These are phyloP conservation scores for Noctuana brunneofusca DNA, from an alignment of 2,888 invertebrate genomes.

Conservation along the genomic window DNA sequence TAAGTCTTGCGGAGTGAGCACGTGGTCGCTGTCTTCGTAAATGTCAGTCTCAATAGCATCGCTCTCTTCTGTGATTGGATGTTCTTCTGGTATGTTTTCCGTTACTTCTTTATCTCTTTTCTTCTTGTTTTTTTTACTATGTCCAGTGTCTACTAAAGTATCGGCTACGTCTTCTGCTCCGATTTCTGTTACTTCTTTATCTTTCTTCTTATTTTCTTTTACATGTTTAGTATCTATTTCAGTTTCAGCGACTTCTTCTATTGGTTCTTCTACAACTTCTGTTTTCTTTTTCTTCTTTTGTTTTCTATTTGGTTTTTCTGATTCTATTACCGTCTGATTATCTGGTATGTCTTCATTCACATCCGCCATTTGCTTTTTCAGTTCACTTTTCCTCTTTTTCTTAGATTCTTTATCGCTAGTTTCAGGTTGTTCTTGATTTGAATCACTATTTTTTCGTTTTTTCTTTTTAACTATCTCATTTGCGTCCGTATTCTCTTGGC, in stretches of 20 bases:
- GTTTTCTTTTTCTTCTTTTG: constrained; percentile 34
- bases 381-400: constrained; percentile 36
- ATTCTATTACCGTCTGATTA: constrained; percentile 32
- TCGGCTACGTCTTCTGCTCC: constrained; percentile 19
- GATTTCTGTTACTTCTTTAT: constrained; percentile 33
- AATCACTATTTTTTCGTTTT: constrained; percentile 37
- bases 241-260: constrained; percentile 22
- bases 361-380: constrained; percentile 7
- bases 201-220: constrained; percentile 35
- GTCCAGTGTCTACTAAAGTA: constrained; percentile 5
- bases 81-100: constrained; percentile 33
- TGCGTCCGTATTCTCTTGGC: neutral
- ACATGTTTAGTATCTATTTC: constrained; percentile 25
- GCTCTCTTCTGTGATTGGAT: constrained; percentile 55
- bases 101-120: constrained; percentile 34
- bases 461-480: constrained; percentile 6
- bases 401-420: neutral
- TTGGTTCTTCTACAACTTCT: constrained; percentile 35
- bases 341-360: constrained; percentile 11
- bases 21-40: constrained; percentile 55
- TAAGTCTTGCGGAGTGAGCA: constrained; percentile 57
- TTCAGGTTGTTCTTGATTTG: constrained; percentile 7
- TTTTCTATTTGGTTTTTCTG: constrained; percentile 34
- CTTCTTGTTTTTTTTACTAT: constrained; percentile 33
- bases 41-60: constrained; percentile 67